Base-by-base conservation (phyloP, 1,140 invertebrate genomes). In the Helicoverpa zea region DNA sequence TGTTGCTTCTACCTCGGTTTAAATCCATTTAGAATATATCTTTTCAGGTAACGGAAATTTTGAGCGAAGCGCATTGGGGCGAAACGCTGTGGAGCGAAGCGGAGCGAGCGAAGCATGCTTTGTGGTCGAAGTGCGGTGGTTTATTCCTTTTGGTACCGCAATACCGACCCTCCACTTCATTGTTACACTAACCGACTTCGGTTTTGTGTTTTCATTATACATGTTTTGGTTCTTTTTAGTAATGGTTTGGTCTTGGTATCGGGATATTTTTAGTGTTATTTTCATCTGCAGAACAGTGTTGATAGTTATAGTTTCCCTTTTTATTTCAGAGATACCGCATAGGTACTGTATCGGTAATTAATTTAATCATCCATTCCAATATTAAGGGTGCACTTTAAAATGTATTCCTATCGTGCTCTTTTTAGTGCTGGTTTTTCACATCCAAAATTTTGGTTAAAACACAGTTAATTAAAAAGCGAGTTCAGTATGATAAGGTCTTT, bases 11-110 rank as follows among this genome's bases (percentile, higher is more conserved):
- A 49, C 58, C 58, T 51, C 18, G 47, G 56, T 76, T 76, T 63
- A 76, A 76, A 76, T 76, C 74, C 58, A 76, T 76, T 76, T 76
- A 76, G 74, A 76, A 76, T 76, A 76, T 76, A 76, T 76, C 59
- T 76, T 16, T 49, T 76, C 59, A 63, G 74, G 58, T 64, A 23
- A 2, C 58, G 56, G 59, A 47, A 49, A 29, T 76, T 76, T 76
- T 63, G 74, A 76, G 58, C 58, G 35, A 76, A 64, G 74, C 14
- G 59, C 58, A 63, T 18, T 51, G 68, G 43, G 16, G 54, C 35
- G 56, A 59, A 29, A 29, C 70, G 35, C 16, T 16, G 72, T 14
- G 72, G 1, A 13, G 14, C 30, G 29, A 59, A 16, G 43, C 16
- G 16, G n/a, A 47, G n/a, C 7, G 43, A 9, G 5, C 16, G 0